Evolutionary conservation across 2,888 invertebrate species (phyloP), one percentile per base, ranked within the genome.

Genomic region (Brachypalpus laphriformis): DNA sequence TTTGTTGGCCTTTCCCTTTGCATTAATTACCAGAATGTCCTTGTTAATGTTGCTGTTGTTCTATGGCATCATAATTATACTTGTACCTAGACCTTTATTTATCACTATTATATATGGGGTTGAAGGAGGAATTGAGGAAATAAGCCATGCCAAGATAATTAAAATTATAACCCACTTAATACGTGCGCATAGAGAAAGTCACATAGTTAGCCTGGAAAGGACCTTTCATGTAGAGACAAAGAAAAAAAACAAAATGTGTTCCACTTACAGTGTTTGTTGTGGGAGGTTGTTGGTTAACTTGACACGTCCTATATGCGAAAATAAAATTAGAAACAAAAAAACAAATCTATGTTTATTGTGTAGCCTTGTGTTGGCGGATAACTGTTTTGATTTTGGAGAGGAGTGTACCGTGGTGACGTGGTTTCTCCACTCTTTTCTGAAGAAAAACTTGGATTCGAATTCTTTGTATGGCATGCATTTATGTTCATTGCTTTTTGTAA

Each of bases 11-110:
- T 66, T 28, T 25, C 16, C 66, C 14, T 42, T 49, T 47, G 65
- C 45, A 75, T 75, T 75, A 75, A 66, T 63, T 61, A 42, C 20
- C 4, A n/a, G 4, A 31, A 40, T n/a, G 25, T 40, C 66, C 40
- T 68, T 40, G 5, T 20, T 57, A 9, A 37, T 37, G 37, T 57
- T 20, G 56, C 3, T 63, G 11, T 18, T 68, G 25, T 25, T 40
- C 1, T 54, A 54, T 49, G 34, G 34, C n/a, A 49, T 16, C 3
- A 25, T 56, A 34, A 45, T 47, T 47, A 37, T 34, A 18, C 8
- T 47, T 47, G 25, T 34, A 18, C 8, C 37, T 18, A n/a, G 9
- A 18, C 7, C n/a, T 40, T 1, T 37, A 5, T 14, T 71, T 49
- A 49, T 25, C 14, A 45, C 22, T 7, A 31, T 18, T 63, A 2